Base-by-base conservation (phyloP, 2,113 vertebrate genomes). In the Hassar affinis region DNA sequence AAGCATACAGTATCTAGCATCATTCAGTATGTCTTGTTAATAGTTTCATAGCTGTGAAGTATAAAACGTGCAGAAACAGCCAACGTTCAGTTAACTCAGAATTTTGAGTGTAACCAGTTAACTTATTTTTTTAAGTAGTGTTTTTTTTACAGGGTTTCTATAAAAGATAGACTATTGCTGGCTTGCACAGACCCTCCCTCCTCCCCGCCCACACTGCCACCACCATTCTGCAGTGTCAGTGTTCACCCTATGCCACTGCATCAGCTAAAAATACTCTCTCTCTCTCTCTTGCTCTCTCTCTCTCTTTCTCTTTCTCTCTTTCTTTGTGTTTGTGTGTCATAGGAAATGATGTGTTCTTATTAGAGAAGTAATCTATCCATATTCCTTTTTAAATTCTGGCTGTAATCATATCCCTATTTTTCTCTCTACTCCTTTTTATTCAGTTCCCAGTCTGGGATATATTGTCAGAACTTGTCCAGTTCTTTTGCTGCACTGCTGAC, bases 251-350 rank as follows among this genome's bases (percentile, higher is more conserved):
- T 68, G 54, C 80, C 74, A 82, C 74, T 59, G 80, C 74, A 61
- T 27, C 75, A 78, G 80, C 80, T 86, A 86, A 86, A 86, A 82
- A 82, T 82, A 82, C 61, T n/a, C 35, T 30, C 20, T 12, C n/a
- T 51, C 61, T 20, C 15, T 66, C n/a, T 76, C 68, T 47, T 54
- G 61, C 30, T 25, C 59, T 45, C 57, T 64, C 52, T 38, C 76
- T 78, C 42, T 54, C 78, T 78, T 69, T 64, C 30, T 35, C 56
- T 75, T 35, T 74, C 54, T 76, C 68, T 49, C 45, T n/a, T 18
- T n/a, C 45, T 76, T 15, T 68, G 1, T 78, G 18, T 79, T 4
- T 33, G 2, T 59, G 25, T 68, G 18, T 20, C 47, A 66, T 3
- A 49, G 80, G 38, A 47, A 20, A 56, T 49, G 1, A 42, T 74